Conservation (phyloP, 1,140 invertebrate species). For the Mizuhopecten yessoensis region DNA sequence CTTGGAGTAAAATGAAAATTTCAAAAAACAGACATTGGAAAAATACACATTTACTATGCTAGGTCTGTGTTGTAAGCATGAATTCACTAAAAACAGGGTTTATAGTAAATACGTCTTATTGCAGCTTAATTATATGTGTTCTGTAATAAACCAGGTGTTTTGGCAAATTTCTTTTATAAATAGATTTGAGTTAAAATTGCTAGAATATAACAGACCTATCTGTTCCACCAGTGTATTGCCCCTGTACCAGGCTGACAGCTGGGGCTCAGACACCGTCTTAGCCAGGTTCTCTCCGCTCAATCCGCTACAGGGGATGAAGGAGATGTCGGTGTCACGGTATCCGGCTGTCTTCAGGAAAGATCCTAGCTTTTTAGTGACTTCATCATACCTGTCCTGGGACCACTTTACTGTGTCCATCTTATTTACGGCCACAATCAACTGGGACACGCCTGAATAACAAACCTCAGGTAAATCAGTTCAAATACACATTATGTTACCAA, state of each 20-base stretch:
- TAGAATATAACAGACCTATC: constrained; percentile 86
- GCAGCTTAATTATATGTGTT: too few species aligned
- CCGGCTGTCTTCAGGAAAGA: constrained; percentile 97
- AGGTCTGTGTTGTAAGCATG: too few species aligned
- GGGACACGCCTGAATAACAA: constrained; percentile 88
- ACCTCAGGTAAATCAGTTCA: constrained; percentile 15
- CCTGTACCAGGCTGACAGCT: constrained; percentile 92
- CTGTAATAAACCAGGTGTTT: too few species aligned
- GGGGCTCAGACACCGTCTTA: constrained; percentile 87
- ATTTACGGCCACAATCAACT: constrained; percentile 87
- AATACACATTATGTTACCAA: too few species aligned
- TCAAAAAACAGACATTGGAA: too few species aligned
- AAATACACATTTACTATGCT: too few species aligned
- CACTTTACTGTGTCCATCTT: constrained; percentile 86
- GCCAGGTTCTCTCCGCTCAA: constrained; percentile 96
- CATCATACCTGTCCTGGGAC: constrained; percentile 90
- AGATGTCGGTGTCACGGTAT: constrained; percentile 94
- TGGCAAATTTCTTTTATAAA: too few species aligned
- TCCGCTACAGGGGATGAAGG: constrained; percentile 97
- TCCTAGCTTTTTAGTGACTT: constrained; percentile 93
- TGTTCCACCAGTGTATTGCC: constrained; percentile 92
- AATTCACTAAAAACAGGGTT: too few species aligned
- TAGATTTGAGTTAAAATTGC: too few species aligned
- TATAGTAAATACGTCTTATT: too few species aligned
- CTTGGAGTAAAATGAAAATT: too few species aligned